phyloP scores from a whole-genome alignment of 1,140 invertebrate species.

The Euwallacea similis region DNA sequence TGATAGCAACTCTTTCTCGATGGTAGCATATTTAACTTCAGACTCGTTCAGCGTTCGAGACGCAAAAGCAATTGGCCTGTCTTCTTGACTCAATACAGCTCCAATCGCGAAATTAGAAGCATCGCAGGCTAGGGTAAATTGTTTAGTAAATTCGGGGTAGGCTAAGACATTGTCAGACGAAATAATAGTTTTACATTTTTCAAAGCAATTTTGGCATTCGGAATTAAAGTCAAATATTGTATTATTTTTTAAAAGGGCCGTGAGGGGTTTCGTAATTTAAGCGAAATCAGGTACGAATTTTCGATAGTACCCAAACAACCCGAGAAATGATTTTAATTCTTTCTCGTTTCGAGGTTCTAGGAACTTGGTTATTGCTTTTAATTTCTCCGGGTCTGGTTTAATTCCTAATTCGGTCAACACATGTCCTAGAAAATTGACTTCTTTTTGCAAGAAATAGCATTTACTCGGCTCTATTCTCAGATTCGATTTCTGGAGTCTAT shows the following conservation, averaged over 20 bases:
- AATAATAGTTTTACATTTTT: neutral
- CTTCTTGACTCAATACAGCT: no score
- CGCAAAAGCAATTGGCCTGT: no score
- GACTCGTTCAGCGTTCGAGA: no score
- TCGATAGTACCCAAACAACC: neutral
- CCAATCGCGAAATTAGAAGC: no score
- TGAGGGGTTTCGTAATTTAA: neutral
- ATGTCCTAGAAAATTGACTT: slow-evolving; percentile 1
- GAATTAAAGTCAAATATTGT: neutral
- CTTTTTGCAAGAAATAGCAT: neutral
- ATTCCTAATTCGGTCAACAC: neutral
- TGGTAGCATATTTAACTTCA: no score
- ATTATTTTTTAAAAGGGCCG: slow-evolving; percentile 1
- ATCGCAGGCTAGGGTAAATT: no score
- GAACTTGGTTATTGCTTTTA: neutral
- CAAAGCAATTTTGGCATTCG: neutral
- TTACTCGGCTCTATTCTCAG: neutral
- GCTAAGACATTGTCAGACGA: neutral
- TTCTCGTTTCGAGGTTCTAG: neutral
- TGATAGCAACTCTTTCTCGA: no score
- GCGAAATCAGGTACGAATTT: neutral
- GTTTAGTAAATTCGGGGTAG: neutral
- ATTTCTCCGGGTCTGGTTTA: neutral
- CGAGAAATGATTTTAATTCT: neutral
- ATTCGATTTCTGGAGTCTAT: neutral